Evolutionary conservation across 2,888 invertebrate species (phyloP).

Genomic region (Hipparchia semele): DNA sequence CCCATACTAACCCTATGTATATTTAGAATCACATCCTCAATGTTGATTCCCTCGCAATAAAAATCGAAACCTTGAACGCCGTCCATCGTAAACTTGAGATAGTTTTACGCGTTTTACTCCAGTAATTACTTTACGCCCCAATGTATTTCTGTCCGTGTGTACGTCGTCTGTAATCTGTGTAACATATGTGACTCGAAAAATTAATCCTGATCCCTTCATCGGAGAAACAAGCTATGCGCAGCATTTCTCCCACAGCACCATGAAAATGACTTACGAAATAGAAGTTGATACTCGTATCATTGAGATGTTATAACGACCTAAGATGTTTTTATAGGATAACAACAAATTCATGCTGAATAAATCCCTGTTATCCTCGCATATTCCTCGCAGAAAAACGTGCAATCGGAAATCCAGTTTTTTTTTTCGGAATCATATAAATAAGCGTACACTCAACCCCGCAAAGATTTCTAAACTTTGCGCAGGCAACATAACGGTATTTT

Average conservation of each 20-base stretch:
- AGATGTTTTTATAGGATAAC: no score
- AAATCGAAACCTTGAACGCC: constrained; percentile 35
- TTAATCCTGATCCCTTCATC: not conserved
- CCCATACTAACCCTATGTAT: not conserved
- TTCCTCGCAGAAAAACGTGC: no score
- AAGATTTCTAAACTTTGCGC: no score
- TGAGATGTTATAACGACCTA: no score
- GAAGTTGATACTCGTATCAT: no score
- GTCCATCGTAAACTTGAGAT: constrained; percentile 31
- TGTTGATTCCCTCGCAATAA: constrained; percentile 30
- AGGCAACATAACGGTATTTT: no score
- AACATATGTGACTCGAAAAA: constrained; percentile 38
- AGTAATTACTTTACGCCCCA: constrained; percentile 33
- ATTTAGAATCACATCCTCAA: constrained; percentile 12
- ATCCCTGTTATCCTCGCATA: no score
- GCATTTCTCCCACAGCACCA: not conserved
- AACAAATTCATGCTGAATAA: no score
- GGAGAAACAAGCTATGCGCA: not conserved
- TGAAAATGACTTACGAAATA: no score
- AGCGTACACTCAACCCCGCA: no score
- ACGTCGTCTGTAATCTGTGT: constrained; percentile 23
- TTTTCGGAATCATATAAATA: no score
- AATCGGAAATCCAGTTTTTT: no score
- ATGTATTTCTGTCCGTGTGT: constrained; percentile 43
- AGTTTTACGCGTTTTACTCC: constrained; percentile 28